Conservation (phyloP, 1,140 invertebrate genomes). For the Bombus breviceps region DNA sequence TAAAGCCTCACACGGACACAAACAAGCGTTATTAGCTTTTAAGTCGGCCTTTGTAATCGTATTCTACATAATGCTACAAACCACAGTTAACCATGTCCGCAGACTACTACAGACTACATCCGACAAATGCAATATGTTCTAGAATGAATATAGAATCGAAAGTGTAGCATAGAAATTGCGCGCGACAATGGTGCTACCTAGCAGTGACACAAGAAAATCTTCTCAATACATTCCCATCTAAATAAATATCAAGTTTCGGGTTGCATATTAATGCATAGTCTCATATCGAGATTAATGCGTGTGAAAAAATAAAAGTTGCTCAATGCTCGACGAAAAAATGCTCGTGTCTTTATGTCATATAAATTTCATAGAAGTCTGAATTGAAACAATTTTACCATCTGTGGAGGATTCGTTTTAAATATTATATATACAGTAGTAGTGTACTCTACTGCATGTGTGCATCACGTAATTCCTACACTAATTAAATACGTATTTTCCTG, state of each 20-base stretch:
- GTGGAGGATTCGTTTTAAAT: neutral
- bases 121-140: constrained; percentile 31
- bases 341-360: neutral
- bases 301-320: constrained; percentile 4
- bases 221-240: neutral
- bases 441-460: neutral
- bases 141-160: constrained; percentile 26
- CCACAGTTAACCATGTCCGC: constrained; percentile 42
- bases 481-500: neutral
- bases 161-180: neutral
- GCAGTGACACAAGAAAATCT: neutral
- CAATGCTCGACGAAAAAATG: neutral
- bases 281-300: neutral
- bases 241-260: neutral
- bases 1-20: constrained; percentile 44
- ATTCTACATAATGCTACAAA: constrained; percentile 56
- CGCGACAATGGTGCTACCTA: neutral
- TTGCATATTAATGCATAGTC: neutral
- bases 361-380: neutral
- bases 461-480: neutral
- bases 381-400: neutral
- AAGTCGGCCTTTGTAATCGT: constrained; percentile 38
- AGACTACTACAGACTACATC: constrained; percentile 45
- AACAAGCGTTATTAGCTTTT: constrained; percentile 39
- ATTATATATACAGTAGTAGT: neutral